Percentiles rank a stretch among this genome's conserved stretches.
These are phyloP conservation scores for Lycaena phlaeas DNA, from an alignment of 2,888 invertebrate species.

Conservation along the genomic window DNA sequence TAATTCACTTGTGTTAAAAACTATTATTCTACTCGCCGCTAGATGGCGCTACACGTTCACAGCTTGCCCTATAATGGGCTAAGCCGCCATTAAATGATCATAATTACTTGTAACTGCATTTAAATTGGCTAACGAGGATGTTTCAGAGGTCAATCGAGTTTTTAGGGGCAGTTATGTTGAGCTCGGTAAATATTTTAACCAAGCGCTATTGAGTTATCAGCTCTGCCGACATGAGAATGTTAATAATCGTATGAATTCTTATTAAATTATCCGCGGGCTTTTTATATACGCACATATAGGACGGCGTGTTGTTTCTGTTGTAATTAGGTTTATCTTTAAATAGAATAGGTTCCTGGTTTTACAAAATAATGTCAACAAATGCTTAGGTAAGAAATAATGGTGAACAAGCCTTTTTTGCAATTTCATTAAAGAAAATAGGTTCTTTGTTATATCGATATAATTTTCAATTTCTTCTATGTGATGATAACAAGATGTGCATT, in stretches of 20 bases:
- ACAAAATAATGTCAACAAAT: too few species aligned
- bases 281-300: too few species aligned
- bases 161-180: conserved; percentile 4
- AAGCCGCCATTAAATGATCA: conserved; percentile 28
- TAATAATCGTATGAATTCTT: conserved; percentile 2
- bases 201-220: conserved; percentile 6
- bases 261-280: conserved; percentile 2
- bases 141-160: conserved; percentile 20
- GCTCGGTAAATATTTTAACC: neutral
- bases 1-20: too few species aligned
- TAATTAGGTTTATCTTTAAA: neutral
- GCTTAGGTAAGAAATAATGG: too few species aligned
- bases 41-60: conserved; percentile 43
- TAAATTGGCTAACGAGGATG: conserved; percentile 26
- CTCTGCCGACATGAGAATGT: neutral
- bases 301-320: too few species aligned
- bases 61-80: conserved; percentile 16
- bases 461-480: too few species aligned
- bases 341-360: too few species aligned
- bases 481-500: too few species aligned
- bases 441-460: too few species aligned
- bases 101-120: conserved; percentile 41
- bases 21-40: conserved; percentile 46
- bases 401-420: too few species aligned
- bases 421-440: too few species aligned